Base-by-base conservation (phyloP, 2,797 vertebrate genomes). In the Etheostoma perlongum region DNA sequence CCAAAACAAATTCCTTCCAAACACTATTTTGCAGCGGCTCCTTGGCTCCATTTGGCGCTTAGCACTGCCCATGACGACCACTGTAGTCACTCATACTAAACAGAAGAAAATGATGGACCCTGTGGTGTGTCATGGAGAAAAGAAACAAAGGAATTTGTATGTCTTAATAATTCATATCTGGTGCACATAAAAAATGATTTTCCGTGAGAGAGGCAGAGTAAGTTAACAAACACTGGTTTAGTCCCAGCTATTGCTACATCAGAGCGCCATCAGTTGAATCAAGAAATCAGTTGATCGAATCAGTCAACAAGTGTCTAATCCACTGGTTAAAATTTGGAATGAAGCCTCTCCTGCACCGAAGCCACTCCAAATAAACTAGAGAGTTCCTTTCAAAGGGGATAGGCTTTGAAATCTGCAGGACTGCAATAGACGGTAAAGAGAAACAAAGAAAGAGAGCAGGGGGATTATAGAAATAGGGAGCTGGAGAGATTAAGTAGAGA, bases 281-380 rank as follows among this genome's bases (percentile, higher is more conserved):
- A 52, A 76, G 70, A 72, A 49, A 63, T 27, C 36, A 49, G n/a
- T 33, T 70, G 18, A 79, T 40, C 69, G 25, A 59, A 23, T 23
- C 63, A 69, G 69, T 87, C 57, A 79, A 76, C 71, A 81, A 55
- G 53, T 25, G 46, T 59, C 51, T 85, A 62, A 86, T 88, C 84
- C 79, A 46, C 7, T 10, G 13, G 42, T 64, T 62, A 73, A 74
- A 60, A 62, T 60, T 47, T 62, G 57, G 59, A 71, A 62, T 30
- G 23, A 30, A 72, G 61, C 47, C 55, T 48, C 71, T 75, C 21
- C 66, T 68, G 19, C 40, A 52, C 61, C 54, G 49, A 84, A 68
- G 25, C 30, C 25, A 27, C 25, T n/a, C 6, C 36, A 87, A 81
- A 82, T 67, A 84, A 71, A 76, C 78, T 4, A 7, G 13, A 19